Conservation (phyloP, 2,113 vertebrate species). For the Eulemur macaco region DNA sequence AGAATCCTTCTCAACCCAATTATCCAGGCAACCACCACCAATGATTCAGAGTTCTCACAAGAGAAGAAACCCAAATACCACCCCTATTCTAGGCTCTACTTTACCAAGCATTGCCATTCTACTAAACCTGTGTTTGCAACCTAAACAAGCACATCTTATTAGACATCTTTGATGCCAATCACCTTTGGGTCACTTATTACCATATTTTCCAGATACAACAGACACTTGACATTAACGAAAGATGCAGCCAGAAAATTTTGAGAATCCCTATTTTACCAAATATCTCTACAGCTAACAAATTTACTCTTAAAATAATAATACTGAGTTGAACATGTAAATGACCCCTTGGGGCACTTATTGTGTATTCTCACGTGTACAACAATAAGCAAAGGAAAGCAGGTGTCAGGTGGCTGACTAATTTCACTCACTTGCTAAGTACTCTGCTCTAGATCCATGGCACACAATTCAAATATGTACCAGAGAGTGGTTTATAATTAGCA, state of each 20-base stretch:
- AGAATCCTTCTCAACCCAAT: background rate
- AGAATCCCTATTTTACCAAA: conserved; percentile 11
- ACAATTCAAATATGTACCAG: background rate
- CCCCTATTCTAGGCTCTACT: background rate
- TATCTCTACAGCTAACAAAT: background rate
- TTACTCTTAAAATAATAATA: background rate
- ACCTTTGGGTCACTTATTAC: background rate
- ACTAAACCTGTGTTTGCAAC: background rate
- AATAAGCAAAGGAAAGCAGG: background rate
- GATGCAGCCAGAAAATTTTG: background rate
- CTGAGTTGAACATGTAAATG: background rate
- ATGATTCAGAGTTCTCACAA: background rate
- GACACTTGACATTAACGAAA: background rate
- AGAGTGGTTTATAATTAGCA: background rate
- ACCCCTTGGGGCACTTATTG: background rate
- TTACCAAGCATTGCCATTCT: background rate
- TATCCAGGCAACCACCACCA: background rate
- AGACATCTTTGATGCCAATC: background rate
- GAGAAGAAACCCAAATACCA: background rate
- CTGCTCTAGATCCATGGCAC: background rate
- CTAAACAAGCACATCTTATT: background rate
- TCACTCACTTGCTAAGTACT: background rate
- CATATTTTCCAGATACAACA: background rate
- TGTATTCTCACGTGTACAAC: background rate
- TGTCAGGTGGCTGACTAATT: background rate